phyloP scores from a whole-genome alignment of 1,140 invertebrate genomes.

The Dendroctonus ponderosae region DNA sequence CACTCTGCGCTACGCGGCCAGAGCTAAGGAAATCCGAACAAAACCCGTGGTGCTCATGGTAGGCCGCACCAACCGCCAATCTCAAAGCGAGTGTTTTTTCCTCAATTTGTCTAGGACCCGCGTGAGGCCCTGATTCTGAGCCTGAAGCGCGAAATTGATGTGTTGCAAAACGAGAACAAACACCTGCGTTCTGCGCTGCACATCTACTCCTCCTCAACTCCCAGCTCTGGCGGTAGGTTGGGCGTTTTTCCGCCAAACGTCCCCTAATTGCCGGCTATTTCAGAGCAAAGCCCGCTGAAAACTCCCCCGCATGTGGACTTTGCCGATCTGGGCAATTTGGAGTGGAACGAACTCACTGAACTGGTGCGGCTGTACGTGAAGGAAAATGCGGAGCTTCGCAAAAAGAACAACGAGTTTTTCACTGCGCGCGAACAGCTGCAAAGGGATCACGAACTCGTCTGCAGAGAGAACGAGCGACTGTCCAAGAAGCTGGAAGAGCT shows the following conservation, averaged over 20 bases:
- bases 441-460: conserved; percentile 85
- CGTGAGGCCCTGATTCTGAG: conserved; percentile 87
- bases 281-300: conserved; percentile 5
- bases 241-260: too few species aligned
- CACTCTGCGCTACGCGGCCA: conserved; percentile 82
- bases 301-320: conserved; percentile 64
- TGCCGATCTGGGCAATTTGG: conserved; percentile 70
- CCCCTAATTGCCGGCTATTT: too few species aligned
- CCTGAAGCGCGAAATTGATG: conserved; percentile 83
- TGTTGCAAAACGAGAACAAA: conserved; percentile 88
- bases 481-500: conserved; percentile 79
- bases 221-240: conserved; percentile 6
- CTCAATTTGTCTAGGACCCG: conserved; percentile 67
- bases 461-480: conserved; percentile 85
- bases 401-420: conserved; percentile 86
- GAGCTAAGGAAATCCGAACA: conserved; percentile 84
- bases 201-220: conserved; percentile 31
- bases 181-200: conserved; percentile 73
- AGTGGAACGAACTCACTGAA: conserved; percentile 67
- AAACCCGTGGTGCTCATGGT: conserved; percentile 93
- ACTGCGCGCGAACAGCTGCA: conserved; percentile 74
- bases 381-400: conserved; percentile 84
- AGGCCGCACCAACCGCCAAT: conserved; percentile 43
- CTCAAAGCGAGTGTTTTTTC: too few species aligned
- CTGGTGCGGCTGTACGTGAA: conserved; percentile 74